Evolutionary conservation across 2,797 vertebrate species (phyloP), one percentile per base, ranked within the genome.

Genomic region (Strix occidentalis): DNA sequence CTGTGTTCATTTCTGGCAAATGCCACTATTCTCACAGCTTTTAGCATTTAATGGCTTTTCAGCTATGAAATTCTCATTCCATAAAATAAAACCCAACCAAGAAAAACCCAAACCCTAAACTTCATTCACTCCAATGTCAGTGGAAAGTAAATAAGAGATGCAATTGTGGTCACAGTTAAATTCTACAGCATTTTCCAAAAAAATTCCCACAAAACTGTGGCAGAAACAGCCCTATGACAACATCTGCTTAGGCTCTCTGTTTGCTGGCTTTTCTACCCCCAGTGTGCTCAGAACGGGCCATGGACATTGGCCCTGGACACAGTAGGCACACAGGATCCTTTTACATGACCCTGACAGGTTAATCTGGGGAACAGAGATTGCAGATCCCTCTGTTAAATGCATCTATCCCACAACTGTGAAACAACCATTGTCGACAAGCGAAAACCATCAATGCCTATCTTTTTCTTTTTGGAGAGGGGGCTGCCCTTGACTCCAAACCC

Each of bases 1-100:
- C 41, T 58, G 7, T 57, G 33, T 58, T 85, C 20, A 51, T 76
- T 86, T 89, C 72, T 92, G 53, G 82, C 33, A 96, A 92, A 68
- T 74, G 17, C 13, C 45, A 72, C 35, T 82, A 13, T 87, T 63
- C 46, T 92, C 78, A 89, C 18, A 92, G 69, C 33, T 92, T 92
- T 83, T 61, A 77, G 51, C 25, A 85, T 78, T 84, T 75, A 78
- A 75, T 35, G 39, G 10, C 18, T 89, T 89, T 89, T 71, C 72
- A 57, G 61, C 65, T 78, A 87, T 33, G 54, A 94, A 91, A 93
- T 66, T 63, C 33, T 85, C 18, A 78, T 66, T 71, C 53, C 20
- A 26, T 13, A 21, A 14, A 53, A 29, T 14, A 33, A 21, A 13
- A 16, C 1, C 24, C 6, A 61, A 9, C 3, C 19, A 61, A 58